Percentiles rank a stretch among this genome's conserved stretches.
These are phyloP conservation scores for Sycobia sp. DNA, from an alignment of 1,140 invertebrate species.

Conservation along the genomic window DNA sequence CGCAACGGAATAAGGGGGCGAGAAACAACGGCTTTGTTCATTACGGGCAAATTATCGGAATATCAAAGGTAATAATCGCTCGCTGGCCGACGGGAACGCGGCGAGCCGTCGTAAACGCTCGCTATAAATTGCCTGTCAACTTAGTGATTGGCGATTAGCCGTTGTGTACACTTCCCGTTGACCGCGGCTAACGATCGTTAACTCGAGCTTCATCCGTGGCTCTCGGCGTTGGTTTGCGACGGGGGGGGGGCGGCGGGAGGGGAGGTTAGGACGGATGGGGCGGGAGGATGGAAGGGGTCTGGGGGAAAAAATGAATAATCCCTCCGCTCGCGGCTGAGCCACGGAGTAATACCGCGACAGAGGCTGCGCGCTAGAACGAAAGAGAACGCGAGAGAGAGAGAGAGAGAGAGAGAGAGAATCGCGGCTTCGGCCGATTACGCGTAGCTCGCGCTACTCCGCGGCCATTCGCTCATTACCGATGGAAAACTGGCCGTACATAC, in stretches of 20 bases:
- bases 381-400: neutral
- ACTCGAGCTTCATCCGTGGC: neutral
- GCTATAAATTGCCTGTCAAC: slow-evolving; percentile 21
- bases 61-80: slow-evolving; percentile 5
- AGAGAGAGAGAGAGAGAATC: neutral
- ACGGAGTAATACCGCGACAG: too few relatives aligned
- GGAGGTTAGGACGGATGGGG: too few relatives aligned
- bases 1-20: too few relatives aligned
- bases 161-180: neutral
- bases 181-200: slow-evolving; percentile 26
- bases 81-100: neutral
- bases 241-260: too few relatives aligned
- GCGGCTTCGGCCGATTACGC: neutral
- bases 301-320: slow-evolving; percentile 13
- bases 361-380: neutral
- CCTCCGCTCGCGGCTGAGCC: neutral
- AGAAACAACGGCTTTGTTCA: slow-evolving; percentile 9
- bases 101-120: neutral
- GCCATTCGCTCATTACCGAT: slow-evolving; percentile 10
- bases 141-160: slow-evolving; percentile 24
- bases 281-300: too few relatives aligned
- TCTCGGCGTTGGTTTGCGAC: too few relatives aligned
- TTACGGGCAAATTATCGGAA: slow-evolving; percentile 26
- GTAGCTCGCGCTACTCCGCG: neutral
- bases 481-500: neutral